A percentile compares a stretch with the other conserved stretches of the same genome.
These are phyloP conservation scores for Thamnophis elegans DNA, from an alignment of 2,797 vertebrate genomes.

Conservation along the genomic window DNA sequence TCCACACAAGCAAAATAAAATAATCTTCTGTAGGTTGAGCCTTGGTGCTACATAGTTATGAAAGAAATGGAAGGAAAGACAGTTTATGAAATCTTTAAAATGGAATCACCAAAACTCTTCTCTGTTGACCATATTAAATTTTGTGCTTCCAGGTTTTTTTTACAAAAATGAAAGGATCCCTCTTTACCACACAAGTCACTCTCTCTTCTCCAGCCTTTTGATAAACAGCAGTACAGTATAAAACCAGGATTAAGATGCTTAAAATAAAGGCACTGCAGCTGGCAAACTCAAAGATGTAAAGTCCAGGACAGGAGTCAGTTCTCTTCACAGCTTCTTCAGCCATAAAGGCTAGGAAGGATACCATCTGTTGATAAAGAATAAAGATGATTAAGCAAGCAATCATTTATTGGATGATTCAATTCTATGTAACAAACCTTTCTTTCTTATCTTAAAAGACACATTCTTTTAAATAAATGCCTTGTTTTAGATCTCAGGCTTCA, in stretches of 20 bases:
- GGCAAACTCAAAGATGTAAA: constrained; percentile 80
- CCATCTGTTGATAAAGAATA: constrained; percentile 68
- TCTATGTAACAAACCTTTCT: background rate
- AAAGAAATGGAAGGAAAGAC: background rate
- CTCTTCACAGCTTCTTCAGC: constrained; percentile 82
- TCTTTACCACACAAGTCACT: constrained; percentile 76
- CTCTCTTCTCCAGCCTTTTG: constrained; percentile 64
- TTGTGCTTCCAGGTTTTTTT: background rate
- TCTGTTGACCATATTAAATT: background rate
- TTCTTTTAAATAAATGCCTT: background rate
- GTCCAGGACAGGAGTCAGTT: constrained; percentile 73
- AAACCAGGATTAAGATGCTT: constrained; percentile 79
- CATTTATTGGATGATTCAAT: background rate
- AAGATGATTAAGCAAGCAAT: background rate
- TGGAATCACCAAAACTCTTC: background rate
- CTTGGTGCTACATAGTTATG: background rate
- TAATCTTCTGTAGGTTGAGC: background rate
- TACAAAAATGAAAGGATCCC: background rate
- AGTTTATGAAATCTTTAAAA: background rate
- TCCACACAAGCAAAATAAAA: background rate
- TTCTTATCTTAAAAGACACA: background rate
- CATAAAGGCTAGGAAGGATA: constrained; percentile 85
- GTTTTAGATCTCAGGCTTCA: background rate
- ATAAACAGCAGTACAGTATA: constrained; percentile 75
- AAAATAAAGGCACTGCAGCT: constrained; percentile 89